Conservation (phyloP, 2,888 invertebrate species). For the Oxystoma pomonae region DNA sequence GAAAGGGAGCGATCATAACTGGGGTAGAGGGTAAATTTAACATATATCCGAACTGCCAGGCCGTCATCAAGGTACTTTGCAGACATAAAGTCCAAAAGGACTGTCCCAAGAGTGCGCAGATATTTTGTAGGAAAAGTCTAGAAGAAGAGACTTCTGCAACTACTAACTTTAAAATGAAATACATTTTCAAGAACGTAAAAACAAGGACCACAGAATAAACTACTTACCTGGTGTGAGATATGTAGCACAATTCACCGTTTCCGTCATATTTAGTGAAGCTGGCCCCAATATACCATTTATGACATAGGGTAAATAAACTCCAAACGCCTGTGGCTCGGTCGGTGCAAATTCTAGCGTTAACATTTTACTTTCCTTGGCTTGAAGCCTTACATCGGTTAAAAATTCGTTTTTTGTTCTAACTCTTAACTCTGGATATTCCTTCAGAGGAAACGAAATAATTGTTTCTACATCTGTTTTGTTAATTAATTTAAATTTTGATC, state of each 20-base stretch:
- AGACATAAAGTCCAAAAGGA: no score
- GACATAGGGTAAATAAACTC: slow-evolving; percentile 56
- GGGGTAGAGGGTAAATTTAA: no score
- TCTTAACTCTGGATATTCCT: slow-evolving; percentile 42
- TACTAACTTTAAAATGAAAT: no score
- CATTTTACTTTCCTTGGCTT: slow-evolving; percentile 33
- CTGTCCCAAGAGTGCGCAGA: no score
- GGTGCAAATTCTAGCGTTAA: slow-evolving; percentile 47
- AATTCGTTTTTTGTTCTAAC: slow-evolving; percentile 21
- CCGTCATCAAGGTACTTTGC: no score
- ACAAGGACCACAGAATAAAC: no score
- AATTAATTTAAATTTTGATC: slow-evolving; percentile 33
- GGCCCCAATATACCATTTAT: slow-evolving; percentile 59
- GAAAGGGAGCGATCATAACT: no score
- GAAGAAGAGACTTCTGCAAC: no score
- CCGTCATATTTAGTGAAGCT: not conserved
- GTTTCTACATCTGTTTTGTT: slow-evolving; percentile 37
- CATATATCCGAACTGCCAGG: no score
- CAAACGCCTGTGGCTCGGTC: slow-evolving; percentile 49
- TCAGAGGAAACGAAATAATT: slow-evolving; percentile 37
- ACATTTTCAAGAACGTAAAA: no score
- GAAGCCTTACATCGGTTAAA: slow-evolving; percentile 28
- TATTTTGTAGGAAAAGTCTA: no score
- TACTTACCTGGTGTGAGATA: no score
- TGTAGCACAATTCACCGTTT: not conserved